Base-by-base conservation (phyloP, 2,888 invertebrate species). In the Hypsopygia costalis region DNA sequence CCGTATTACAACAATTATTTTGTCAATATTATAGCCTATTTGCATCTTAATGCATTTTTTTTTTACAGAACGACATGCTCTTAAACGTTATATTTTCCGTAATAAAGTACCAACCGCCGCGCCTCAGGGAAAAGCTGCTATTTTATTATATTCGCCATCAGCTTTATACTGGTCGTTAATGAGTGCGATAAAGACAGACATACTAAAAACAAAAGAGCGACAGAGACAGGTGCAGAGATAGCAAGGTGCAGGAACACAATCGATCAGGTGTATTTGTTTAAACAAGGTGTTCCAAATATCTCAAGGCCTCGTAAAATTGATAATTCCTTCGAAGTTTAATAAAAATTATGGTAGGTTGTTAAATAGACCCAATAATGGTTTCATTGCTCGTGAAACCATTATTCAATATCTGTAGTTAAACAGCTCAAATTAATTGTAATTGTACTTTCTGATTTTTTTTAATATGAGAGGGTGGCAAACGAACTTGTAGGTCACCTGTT, bases 211-310 rank as follows among this genome's bases (percentile, higher is more conserved):
- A 54, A 61, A 62, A 56, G 65, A 54, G 64, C 49, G 59, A 58
- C 64, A 69, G 58, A 58, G 75, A 78, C 70, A 70, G 73, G 68
- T 69, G 63, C 48, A 53, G 56, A 63, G 67, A 64, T 72, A 74
- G 80, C 86, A 88, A 88, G 87, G 86, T 88, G 87, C 83, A 81
- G 52, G 55, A 59, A 62, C 60, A 54, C 61, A 72, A 78, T 73
- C 74, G 80, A 79, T 88, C 86, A 87, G 87, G 86, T 87, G 85
- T 85, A 71, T 87, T 87, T 85, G 78, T 75, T 81, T 72, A 74
- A 68, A 79, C 81, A 83, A 85, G 85, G 83, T 85, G 86, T 73
- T 76, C 62, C 57, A 37, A 66, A 60, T 59, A 61, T 63, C 61
- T 67, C 62, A 62, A 71, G 72, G 71, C 61, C 66, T 62, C 55